A percentile compares a stretch with the other conserved stretches of the same genome.
phyloP scores from a whole-genome alignment of 2,888 invertebrate species.

The Rotaria macrura region DNA sequence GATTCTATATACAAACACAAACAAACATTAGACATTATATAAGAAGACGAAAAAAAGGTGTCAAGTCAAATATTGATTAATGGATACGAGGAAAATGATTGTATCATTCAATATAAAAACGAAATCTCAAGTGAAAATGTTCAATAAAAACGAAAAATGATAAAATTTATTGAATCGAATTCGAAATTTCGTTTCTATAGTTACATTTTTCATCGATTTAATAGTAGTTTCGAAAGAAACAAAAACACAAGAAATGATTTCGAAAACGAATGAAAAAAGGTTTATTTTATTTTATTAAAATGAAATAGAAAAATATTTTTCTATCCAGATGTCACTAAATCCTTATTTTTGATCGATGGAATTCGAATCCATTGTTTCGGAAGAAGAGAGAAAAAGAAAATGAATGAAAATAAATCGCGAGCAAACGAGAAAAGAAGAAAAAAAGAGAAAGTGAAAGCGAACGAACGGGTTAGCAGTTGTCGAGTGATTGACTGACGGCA shows the following conservation, averaged over 20 bases:
- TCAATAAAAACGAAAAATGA: too few relatives aligned
- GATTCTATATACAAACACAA: too few relatives aligned
- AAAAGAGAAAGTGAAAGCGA: not conserved
- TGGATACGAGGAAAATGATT: conserved; percentile 39
- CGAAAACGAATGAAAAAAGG: too few relatives aligned
- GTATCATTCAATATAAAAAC: conserved; percentile 50
- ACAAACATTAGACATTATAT: too few relatives aligned
- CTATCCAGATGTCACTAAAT: not conserved
- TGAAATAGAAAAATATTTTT: not conserved
- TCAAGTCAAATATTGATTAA: too few relatives aligned
- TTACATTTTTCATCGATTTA: not conserved
- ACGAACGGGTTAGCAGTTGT: not conserved
- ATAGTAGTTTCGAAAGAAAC: too few relatives aligned
- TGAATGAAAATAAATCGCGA: not conserved
- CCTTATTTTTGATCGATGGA: not conserved
- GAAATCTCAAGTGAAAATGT: conserved; percentile 39
- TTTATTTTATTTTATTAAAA: too few relatives aligned
- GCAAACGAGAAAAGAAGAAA: not conserved
- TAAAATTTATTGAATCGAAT: too few relatives aligned
- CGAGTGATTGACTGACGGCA: not conserved
- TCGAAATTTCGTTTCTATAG: not conserved
- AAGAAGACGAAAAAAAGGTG: too few relatives aligned
- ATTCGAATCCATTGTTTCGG: not conserved
- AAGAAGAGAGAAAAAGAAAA: not conserved
- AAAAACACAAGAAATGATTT: too few relatives aligned